These are phyloP conservation scores for Willowsia nigromaculata DNA, from an alignment of 2,888 invertebrate species.

Conservation along the genomic window DNA sequence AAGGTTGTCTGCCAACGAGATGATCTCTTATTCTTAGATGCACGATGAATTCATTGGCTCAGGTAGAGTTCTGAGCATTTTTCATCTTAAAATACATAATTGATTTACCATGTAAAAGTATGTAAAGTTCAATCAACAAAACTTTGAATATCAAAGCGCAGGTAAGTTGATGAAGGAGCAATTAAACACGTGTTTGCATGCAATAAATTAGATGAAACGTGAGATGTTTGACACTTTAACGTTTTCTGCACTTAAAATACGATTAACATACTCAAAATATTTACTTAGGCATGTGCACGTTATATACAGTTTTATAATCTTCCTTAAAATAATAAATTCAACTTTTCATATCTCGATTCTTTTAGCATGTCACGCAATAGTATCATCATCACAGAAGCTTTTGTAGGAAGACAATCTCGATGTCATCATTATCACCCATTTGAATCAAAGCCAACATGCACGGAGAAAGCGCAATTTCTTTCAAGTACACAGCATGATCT, in stretches of 20 bases:
- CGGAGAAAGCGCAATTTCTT: neutral
- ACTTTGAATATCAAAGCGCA: no score
- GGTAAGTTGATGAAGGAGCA: neutral
- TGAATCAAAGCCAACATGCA: neutral
- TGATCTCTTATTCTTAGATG: no score
- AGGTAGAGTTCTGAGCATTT: neutral
- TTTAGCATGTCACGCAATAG: neutral
- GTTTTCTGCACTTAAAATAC: neutral
- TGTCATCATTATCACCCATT: neutral
- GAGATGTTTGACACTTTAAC: conserved; percentile 54
- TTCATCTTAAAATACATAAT: neutral
- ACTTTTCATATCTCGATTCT: conserved; percentile 1
- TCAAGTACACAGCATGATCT: neutral
- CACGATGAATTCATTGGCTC: neutral
- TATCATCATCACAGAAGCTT: neutral
- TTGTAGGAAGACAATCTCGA: neutral
- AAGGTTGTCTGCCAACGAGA: no score
- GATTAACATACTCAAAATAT: neutral
- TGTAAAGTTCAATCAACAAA: no score
- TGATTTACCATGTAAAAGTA: neutral
- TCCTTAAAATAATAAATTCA: conserved; percentile 13
- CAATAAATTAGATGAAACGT: conserved; percentile 54
- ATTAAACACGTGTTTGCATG: conserved; percentile 37
- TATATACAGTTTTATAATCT: no score
- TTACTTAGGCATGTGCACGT: no score